Percentiles rank a stretch among this genome's conserved stretches.
These are phyloP conservation scores for Empidonax alnorum DNA, from an alignment of 2,113 vertebrate genomes.

Conservation along the genomic window DNA sequence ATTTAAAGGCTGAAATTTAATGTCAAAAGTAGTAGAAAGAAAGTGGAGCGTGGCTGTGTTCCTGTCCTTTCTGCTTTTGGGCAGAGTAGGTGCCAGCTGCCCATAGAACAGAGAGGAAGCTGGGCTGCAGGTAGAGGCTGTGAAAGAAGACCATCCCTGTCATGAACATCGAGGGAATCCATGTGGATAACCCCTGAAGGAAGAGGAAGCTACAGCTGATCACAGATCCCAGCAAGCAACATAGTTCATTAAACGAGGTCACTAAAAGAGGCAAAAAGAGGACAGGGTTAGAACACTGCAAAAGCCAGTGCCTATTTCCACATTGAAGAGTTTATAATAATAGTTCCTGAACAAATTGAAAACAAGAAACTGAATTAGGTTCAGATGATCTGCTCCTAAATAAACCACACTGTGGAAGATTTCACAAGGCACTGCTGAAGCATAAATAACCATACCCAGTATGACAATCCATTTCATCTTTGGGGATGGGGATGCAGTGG, in stretches of 20 bases:
- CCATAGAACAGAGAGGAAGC: neutral
- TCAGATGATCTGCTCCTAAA: neutral
- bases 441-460: neutral
- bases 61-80: neutral
- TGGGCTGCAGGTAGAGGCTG: neutral
- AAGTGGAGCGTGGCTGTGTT: neutral
- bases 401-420: neutral
- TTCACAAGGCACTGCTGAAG: neutral
- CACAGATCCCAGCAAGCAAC: neutral
- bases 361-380: constrained; percentile 19
- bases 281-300: neutral
- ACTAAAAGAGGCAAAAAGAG: neutral
- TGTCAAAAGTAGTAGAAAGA: neutral
- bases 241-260: neutral
- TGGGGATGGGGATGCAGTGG: neutral
- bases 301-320: neutral
- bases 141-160: neutral
- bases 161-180: neutral
- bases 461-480: neutral
- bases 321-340: neutral
- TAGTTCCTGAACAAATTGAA: constrained; percentile 1
- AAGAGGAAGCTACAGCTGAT: neutral
- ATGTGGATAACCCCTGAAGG: neutral
- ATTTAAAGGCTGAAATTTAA: neutral
- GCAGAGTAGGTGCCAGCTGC: neutral